These are phyloP conservation scores for Notolabrus celidotus DNA, from an alignment of 2,797 vertebrate species.

Conservation along the genomic window DNA sequence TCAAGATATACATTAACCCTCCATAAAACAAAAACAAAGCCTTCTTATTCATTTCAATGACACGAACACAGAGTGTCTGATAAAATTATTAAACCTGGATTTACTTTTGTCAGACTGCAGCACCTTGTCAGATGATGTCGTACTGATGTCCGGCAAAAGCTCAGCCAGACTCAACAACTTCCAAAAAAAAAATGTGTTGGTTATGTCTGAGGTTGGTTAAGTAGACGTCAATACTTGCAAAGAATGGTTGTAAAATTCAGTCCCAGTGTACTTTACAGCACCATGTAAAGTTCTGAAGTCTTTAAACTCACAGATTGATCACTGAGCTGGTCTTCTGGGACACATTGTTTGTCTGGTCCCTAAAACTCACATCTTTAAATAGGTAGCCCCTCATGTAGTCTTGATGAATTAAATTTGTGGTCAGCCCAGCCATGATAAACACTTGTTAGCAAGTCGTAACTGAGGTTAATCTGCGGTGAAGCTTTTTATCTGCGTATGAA, in stretches of 20 bases:
- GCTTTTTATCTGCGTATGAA: neutral
- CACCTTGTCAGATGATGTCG: neutral
- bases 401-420: no score
- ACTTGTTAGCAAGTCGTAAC: no score
- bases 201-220: neutral
- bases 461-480: no score
- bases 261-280: neutral
- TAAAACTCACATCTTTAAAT: neutral
- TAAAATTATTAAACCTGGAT: neutral
- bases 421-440: no score
- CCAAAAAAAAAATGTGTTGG: neutral
- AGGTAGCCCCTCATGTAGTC: no score
- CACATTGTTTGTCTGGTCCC: neutral
- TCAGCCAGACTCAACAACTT: neutral
- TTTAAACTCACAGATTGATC: conserved; percentile 2
- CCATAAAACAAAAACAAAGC: neutral
- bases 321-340: neutral
- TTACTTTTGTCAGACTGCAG: neutral
- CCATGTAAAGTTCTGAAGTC: neutral
- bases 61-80: neutral
- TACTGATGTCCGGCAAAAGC: neutral
- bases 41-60: neutral
- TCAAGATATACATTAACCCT: no score
- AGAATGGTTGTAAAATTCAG: neutral
- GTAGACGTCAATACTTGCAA: no score